A percentile compares a stretch with the other conserved stretches of the same genome.
phyloP scores from a whole-genome alignment of 92 coral and sea anemone genomes.

The Plumapathes pennacea region DNA sequence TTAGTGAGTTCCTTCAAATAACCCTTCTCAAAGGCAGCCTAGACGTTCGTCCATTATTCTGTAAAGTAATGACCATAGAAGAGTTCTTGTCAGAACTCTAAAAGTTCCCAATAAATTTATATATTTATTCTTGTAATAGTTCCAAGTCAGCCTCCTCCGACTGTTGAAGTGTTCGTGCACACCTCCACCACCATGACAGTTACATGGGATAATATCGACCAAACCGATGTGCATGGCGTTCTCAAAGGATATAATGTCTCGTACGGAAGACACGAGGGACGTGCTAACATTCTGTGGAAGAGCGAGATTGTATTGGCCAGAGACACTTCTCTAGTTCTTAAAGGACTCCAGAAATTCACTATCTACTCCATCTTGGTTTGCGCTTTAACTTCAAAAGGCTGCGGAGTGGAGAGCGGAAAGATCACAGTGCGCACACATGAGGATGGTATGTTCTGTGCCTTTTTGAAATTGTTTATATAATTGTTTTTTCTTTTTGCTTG shows the following conservation, averaged over 20 bases:
- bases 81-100: no score
- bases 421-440: no score
- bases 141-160: conserved; percentile 5
- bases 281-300: not conserved
- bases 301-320: not conserved
- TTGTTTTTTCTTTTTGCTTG: no score
- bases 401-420: no score
- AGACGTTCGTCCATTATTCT: no score
- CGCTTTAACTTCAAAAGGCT: conserved; percentile 15
- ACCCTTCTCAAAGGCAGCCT: no score
- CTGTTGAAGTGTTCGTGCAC: not conserved
- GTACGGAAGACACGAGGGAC: conserved; percentile 8
- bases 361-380: conserved; percentile 9
- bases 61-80: no score
- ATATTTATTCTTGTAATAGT: no score
- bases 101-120: no score
- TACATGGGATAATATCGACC: conserved; percentile 17
- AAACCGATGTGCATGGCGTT: conserved; percentile 25
- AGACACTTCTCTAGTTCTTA: not conserved
- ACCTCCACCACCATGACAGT: conserved; percentile 20
- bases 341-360: not conserved
- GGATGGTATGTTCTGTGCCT: no score
- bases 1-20: no score
- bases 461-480: no score
- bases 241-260: conserved; percentile 34